Percentiles rank a stretch among this genome's conserved stretches.
Evolutionary conservation across 2,113 vertebrate species (phyloP).

Genomic region (Eulemur macaco): DNA sequence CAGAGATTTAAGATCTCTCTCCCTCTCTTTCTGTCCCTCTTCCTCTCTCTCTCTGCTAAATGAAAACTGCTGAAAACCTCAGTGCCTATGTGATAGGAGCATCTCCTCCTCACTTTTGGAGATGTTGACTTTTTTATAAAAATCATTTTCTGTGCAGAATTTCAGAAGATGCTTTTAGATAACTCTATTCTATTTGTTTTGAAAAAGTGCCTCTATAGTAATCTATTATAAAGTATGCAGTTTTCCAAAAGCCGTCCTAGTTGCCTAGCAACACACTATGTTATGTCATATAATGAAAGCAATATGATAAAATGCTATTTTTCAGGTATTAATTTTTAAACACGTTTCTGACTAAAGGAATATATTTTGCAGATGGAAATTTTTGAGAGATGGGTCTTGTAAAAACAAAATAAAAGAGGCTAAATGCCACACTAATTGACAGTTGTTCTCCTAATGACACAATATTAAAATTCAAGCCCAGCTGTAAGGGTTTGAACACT

Average conservation of each 20-base stretch:
- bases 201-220: conserved; percentile 70
- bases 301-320: conserved; percentile 69
- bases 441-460: conserved; percentile 52
- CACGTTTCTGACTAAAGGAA: conserved; percentile 30
- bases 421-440: conserved; percentile 57
- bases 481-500: conserved; percentile 22
- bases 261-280: conserved; percentile 82
- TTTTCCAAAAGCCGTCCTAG: conserved; percentile 66
- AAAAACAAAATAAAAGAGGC: conserved; percentile 50
- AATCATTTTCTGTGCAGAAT: conserved; percentile 20
- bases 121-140: conserved; percentile 47
- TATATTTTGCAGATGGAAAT: conserved; percentile 36
- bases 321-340: conserved; percentile 72
- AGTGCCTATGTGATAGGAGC: background rate
- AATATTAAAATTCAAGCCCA: conserved; percentile 67
- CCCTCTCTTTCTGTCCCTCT: background rate
- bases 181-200: conserved; percentile 70
- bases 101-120: background rate
- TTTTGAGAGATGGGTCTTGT: background rate
- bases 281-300: conserved; percentile 79
- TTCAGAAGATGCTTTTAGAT: conserved; percentile 67
- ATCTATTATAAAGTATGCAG: conserved; percentile 73
- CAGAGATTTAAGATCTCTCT: background rate
- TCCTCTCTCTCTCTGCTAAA: background rate
- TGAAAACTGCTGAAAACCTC: background rate